phyloP scores from a whole-genome alignment of 1,140 invertebrate genomes.

The Euwallacea similis region DNA sequence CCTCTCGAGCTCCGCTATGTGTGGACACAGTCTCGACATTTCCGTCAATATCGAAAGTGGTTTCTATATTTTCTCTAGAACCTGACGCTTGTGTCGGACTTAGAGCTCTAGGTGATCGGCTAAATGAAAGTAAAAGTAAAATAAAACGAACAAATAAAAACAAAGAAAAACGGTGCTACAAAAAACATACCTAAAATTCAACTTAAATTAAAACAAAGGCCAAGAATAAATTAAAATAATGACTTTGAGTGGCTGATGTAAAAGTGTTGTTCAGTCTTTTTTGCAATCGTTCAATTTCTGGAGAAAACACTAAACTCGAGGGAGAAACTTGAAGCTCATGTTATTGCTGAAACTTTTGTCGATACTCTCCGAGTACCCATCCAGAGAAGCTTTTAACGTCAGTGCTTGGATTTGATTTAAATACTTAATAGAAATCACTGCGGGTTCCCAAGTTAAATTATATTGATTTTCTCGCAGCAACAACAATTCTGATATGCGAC shows the following conservation, averaged over 20 bases:
- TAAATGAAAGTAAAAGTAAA: conserved; percentile 41
- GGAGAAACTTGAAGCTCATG: too few relatives aligned
- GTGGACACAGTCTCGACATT: conserved; percentile 74
- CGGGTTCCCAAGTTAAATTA: too few relatives aligned
- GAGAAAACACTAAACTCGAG: too few relatives aligned
- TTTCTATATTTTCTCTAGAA: conserved; percentile 73
- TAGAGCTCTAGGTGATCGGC: conserved; percentile 50
- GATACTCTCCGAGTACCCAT: too few relatives aligned
- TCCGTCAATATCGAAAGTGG: conserved; percentile 79
- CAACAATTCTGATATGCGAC: too few relatives aligned
- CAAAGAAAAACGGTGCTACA: neutral
- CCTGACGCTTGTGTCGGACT: conserved; percentile 48
- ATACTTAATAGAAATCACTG: too few relatives aligned
- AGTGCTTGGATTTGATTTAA: too few relatives aligned
- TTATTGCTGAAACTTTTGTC: too few relatives aligned
- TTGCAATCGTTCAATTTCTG: too few relatives aligned
- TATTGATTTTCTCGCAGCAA: too few relatives aligned
- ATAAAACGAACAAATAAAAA: conserved; percentile 16
- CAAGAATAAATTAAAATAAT: neutral
- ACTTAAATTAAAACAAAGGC: neutral
- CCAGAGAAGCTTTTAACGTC: too few relatives aligned
- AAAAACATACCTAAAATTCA: too few relatives aligned
- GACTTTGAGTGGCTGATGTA: neutral
- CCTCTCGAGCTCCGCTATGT: conserved; percentile 51
- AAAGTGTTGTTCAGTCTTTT: neutral